These are phyloP conservation scores for Therioaphis trifolii DNA, from an alignment of 2,888 invertebrate genomes.

Conservation along the genomic window DNA sequence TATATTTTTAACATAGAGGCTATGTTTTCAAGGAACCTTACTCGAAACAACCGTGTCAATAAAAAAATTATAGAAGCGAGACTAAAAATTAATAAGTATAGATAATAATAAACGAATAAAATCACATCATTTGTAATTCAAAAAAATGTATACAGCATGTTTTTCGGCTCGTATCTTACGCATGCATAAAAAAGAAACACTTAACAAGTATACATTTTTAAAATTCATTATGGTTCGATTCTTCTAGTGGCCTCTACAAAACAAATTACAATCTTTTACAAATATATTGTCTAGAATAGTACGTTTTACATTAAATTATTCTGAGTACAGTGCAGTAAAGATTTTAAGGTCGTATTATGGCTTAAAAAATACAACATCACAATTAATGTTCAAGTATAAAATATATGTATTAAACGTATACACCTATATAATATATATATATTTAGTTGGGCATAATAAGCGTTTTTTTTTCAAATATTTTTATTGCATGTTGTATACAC, in stretches of 20 bases:
- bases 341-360: slow-evolving; percentile 25
- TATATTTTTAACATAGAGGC: background rate
- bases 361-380: slow-evolving; percentile 8
- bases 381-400: background rate
- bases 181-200: background rate
- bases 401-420: background rate
- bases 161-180: background rate
- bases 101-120: background rate
- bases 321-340: background rate
- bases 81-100: background rate
- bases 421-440: background rate
- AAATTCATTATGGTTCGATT: slow-evolving; percentile 25
- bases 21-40: background rate
- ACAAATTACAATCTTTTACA: slow-evolving; percentile 15
- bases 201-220: slow-evolving; percentile 6
- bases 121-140: background rate
- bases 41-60: background rate
- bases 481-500: background rate
- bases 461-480: slow-evolving; percentile 4
- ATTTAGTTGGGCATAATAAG: background rate
- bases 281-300: background rate
- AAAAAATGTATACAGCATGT: background rate
- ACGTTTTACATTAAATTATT: slow-evolving; percentile 29
- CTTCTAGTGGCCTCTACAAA: slow-evolving; percentile 23
- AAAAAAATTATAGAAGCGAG: background rate